Base-by-base conservation (phyloP, 2,888 invertebrate genomes). In the Rosalia funebris region DNA sequence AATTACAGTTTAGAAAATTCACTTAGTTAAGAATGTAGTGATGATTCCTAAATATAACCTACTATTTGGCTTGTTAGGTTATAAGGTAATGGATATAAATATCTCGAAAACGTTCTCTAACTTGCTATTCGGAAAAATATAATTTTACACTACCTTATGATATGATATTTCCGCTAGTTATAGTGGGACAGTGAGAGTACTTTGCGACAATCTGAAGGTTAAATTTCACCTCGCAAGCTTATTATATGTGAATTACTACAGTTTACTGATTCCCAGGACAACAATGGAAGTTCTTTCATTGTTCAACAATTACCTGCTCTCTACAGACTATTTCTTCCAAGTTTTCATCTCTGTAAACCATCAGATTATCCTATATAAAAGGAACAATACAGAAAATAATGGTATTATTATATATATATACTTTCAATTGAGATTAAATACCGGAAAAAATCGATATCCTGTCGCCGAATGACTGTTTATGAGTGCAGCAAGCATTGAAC, bases 131-230 rank as follows among this genome's bases (percentile, higher is more conserved):
- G 20, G 42, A 17, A 17, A n/a, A 20, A 42, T 42, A 19, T 44
- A 20, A 12, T 44, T 44, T 17, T 1, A 44, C 10, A 34, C 11
- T 34, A 7, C 5, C 19, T 44, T 11, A 5, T 19, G 12, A n/a
- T 20, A 12, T 44, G 5, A 12, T 44, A 44, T 12, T 44, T 44
- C 44, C 25, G 42, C 20, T 44, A 19, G 44, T 7, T 25, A 14
- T 25, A 44, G 25, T 44, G 25, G 44, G 44, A 19, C 44, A 44
- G 44, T 44, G 44, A 44, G 44, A 44, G 44, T 44, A 44, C 20
- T 44, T 44, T 44, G 19, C 5, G 19, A 1, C 11, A 2, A 25
- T 20, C 17, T 25, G 20, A 25, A 25, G 25, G 44, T 44, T 20
- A 14, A 44, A 44, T 44, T 44, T 44, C 44, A 41, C n/a, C 16